Base-by-base conservation (phyloP, 2,797 vertebrate species). In the Manis javanica region DNA sequence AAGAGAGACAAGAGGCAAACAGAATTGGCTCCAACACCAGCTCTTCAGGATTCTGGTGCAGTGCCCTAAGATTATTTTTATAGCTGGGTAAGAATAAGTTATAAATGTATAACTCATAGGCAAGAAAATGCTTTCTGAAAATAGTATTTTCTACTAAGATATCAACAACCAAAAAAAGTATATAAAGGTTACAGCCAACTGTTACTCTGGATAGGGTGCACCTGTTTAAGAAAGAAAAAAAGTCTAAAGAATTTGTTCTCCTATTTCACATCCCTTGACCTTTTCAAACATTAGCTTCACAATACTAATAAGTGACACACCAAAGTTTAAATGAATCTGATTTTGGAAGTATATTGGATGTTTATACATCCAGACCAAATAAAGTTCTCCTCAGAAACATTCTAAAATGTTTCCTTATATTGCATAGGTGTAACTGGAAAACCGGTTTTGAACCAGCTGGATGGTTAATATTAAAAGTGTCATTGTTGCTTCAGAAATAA, bases 261-360 rank as follows among this genome's bases (percentile, higher is more conserved):
- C 92, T 91, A 51, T 98, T 98, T 97, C 97, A 97, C 6, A 39
- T 79, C 88, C 64, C 78, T 95, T 96, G 96, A 97, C 95, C 94
- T 97, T 96, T 96, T 59, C 75, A 95, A 83, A 68, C 61, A 31
- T 82, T 96, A 85, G 90, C 61, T 90, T 94, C 85, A 84, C 34
- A 68, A 46, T 71, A 69, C 79, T 94, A 72, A 72, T 64, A 84
- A 89, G 31, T 26, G 39, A 63, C 95, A 96, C 61, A 68, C 42
- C 26, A 90, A 81, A 82, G 16, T 75, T 90, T 90, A 95, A 94
- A 51, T 55, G 39, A 92, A 37, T 95, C 61, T 87, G 11, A 57
- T 87, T 93, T 93, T 59, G 18, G 6, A 91, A 92, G 37, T 77
- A 34, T 69, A 63, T 9, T 61, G 19, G 5, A 87, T 49, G 61